Conservation (phyloP, 2,113 vertebrate species). For the Capra hircus region DNA sequence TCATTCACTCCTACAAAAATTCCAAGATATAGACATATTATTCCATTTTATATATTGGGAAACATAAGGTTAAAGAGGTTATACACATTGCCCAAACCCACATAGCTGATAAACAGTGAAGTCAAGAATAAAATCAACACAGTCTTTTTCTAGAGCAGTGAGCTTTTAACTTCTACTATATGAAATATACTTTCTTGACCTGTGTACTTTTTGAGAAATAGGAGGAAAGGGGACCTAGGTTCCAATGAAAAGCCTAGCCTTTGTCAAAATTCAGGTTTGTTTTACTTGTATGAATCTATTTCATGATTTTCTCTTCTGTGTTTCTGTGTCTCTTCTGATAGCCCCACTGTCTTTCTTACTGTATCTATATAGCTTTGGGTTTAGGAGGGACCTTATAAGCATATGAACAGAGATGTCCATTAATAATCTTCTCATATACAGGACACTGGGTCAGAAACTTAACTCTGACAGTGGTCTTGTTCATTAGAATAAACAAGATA, state of each 20-base stretch:
- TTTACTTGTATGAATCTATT: neutral
- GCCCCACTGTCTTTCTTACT: neutral
- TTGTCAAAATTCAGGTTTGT: neutral
- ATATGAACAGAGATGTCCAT: neutral
- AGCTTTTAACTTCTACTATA: neutral
- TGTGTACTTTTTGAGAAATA: neutral
- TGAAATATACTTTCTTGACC: neutral
- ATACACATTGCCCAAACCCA: neutral
- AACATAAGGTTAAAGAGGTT: neutral
- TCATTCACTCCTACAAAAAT: neutral
- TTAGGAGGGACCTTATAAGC: neutral
- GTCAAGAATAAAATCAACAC: neutral
- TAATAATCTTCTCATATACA: neutral
- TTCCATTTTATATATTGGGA: slow-evolving; percentile 2
- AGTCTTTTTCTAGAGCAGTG: neutral
- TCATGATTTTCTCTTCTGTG: neutral
- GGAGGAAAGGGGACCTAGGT: neutral
- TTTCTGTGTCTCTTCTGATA: neutral
- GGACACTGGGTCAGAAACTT: neutral
- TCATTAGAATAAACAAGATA: neutral
- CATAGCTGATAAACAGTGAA: neutral
- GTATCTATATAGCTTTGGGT: neutral
- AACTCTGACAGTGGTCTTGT: neutral
- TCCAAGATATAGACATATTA: neutral
- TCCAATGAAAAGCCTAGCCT: neutral